phyloP scores from a whole-genome alignment of 64 coral and sea anemone genomes.

The Porites australiensis region DNA sequence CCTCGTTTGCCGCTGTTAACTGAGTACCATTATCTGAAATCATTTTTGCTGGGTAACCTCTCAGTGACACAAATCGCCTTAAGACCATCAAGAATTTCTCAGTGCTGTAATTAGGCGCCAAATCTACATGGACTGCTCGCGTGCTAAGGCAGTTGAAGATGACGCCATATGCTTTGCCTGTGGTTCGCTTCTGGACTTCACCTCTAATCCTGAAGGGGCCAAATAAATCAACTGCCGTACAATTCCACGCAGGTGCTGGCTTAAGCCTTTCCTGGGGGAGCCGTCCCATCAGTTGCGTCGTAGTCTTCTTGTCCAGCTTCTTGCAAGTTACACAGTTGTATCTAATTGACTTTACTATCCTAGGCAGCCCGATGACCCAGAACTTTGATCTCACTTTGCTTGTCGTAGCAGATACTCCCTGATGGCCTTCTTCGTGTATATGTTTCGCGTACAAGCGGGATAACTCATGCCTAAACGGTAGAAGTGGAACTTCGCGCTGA shows the following conservation, averaged over 20 bases:
- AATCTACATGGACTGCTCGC: too few species aligned
- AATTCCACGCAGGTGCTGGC: not conserved
- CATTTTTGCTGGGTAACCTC: too few species aligned
- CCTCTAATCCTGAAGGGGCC: constrained; percentile 36
- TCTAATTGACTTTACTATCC: constrained; percentile 5
- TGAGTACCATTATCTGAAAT: too few species aligned
- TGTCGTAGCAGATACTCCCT: constrained; percentile 36
- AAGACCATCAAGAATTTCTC: constrained; percentile 41
- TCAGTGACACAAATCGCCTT: constrained; percentile 44
- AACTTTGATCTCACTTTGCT: constrained; percentile 47
- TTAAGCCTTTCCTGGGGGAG: not conserved
- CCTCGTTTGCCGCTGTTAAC: too few species aligned
- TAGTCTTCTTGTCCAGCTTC: constrained; percentile 26
- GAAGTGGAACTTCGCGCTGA: constrained; percentile 27
- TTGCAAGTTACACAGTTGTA: constrained; percentile 13
- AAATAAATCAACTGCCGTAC: constrained; percentile 7
- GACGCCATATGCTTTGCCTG: constrained; percentile 20
- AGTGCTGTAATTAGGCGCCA: constrained; percentile 23
- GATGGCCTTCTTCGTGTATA: constrained; percentile 41
- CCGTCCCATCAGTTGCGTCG: constrained; percentile 31
- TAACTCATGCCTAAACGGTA: constrained; percentile 34
- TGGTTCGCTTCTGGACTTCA: constrained; percentile 44
- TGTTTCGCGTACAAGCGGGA: constrained; percentile 21
- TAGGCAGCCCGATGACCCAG: constrained; percentile 29
- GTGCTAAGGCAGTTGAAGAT: constrained; percentile 40